Conservation (phyloP, 2,113 vertebrate genomes). For the Phaetusa simplex region DNA sequence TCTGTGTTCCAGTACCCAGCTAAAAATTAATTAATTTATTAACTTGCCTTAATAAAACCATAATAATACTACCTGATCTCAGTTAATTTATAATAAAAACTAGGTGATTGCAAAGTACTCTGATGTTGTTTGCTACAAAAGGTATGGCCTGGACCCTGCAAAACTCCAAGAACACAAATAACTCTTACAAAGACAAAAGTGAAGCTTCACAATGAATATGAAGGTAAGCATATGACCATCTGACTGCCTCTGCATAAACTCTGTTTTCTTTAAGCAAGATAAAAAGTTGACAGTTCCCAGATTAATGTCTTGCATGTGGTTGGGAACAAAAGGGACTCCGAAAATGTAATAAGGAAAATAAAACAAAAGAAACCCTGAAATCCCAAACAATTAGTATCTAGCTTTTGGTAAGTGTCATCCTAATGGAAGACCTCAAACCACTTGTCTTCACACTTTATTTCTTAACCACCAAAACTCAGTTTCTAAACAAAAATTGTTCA, state of each 20-base stretch:
- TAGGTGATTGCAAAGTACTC: neutral
- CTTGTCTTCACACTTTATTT: neutral
- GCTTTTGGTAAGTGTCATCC: neutral
- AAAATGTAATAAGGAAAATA: neutral
- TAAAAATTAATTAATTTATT: conserved; percentile 13
- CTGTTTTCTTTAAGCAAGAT: neutral
- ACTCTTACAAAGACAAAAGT: neutral
- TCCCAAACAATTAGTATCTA: neutral
- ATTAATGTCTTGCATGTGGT: neutral
- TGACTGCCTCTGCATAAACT: neutral
- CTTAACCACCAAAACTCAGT: neutral
- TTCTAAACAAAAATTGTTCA: neutral
- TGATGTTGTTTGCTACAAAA: neutral
- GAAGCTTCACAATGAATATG: neutral
- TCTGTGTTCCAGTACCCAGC: neutral
- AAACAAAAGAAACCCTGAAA: neutral
- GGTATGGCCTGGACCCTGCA: neutral
- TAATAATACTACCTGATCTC: neutral
- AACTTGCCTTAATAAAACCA: neutral
- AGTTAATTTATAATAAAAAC: neutral
- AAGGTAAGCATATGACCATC: neutral
- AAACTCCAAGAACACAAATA: neutral
- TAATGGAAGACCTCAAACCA: neutral
- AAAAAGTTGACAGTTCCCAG: neutral
- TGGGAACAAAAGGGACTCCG: neutral